phyloP scores from a whole-genome alignment of 1,140 invertebrate genomes.

The Drosophila sucinea region DNA sequence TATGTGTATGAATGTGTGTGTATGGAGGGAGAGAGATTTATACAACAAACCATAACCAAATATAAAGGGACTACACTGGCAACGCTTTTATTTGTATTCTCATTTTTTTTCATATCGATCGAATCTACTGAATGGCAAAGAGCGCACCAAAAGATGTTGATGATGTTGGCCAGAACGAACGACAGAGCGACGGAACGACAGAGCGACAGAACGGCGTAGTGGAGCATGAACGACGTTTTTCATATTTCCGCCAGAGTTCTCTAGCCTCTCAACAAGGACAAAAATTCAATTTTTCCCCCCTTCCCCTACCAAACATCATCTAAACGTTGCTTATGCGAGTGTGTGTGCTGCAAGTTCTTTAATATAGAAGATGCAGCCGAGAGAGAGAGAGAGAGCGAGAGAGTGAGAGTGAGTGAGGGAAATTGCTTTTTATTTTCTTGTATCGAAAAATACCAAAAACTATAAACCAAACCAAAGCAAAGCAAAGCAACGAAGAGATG shows the following conservation, averaged over 20 bases:
- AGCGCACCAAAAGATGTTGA: slow-evolving; percentile 60
- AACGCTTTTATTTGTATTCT: background rate
- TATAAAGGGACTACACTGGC: background rate
- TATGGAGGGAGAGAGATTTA: background rate
- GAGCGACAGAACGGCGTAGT: slow-evolving; percentile 30
- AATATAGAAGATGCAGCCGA: slow-evolving; percentile 63
- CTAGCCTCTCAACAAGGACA: slow-evolving; percentile 49
- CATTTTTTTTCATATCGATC: slow-evolving; percentile 1
- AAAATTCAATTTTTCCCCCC: slow-evolving; percentile 67
- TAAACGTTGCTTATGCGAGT: slow-evolving; percentile 50
- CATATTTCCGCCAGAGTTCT: slow-evolving; percentile 68
- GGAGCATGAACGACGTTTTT: slow-evolving; percentile 40
- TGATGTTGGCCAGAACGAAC: slow-evolving; percentile 57
- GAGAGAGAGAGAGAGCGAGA: background rate
- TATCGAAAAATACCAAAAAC: slow-evolving; percentile 28
- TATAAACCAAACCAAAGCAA: slow-evolving; percentile 29
- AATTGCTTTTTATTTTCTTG: slow-evolving; percentile 5
- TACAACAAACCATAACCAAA: slow-evolving; percentile 10
- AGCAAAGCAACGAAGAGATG: slow-evolving; percentile 24
- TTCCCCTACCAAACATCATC: slow-evolving; percentile 37
- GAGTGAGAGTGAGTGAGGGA: background rate
- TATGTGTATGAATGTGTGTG: background rate
- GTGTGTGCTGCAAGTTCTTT: slow-evolving; percentile 39
- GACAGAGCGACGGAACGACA: slow-evolving; percentile 22
- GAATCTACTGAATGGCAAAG: slow-evolving; percentile 6